These are phyloP conservation scores for Drosophila rhopaloa DNA, from an alignment of 1,140 invertebrate genomes.

Conservation along the genomic window DNA sequence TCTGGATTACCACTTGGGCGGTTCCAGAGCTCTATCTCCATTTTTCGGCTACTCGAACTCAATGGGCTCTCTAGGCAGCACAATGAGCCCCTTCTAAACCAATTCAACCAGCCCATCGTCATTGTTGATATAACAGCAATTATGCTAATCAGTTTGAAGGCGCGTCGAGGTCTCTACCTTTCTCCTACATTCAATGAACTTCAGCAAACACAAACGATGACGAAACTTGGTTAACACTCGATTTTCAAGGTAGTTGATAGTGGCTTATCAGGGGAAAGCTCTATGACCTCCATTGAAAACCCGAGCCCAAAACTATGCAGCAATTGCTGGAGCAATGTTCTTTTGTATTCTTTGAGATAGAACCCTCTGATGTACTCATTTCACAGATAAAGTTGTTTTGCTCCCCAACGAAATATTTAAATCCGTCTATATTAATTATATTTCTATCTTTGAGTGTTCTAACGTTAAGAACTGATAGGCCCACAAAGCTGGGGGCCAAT, in stretches of 20 bases:
- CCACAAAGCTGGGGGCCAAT: neutral
- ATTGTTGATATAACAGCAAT: conserved; percentile 72
- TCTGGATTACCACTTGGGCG: conserved; percentile 39
- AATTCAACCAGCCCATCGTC: conserved; percentile 25
- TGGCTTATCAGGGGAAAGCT: conserved; percentile 35
- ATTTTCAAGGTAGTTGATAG: conserved; percentile 25
- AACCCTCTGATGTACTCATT: conserved; percentile 11
- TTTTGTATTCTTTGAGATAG: conserved; percentile 32
- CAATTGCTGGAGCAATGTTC: neutral
- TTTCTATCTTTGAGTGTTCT: conserved; percentile 22
- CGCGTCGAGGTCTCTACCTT: conserved; percentile 60
- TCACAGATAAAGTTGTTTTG: conserved; percentile 24
- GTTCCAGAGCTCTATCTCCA: conserved; percentile 19
- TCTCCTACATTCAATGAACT: conserved; percentile 76
- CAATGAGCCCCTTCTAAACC: conserved; percentile 47
- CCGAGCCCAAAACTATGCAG: conserved; percentile 34
- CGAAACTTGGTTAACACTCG: conserved; percentile 29
- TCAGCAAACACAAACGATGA: conserved; percentile 26
- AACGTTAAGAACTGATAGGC: conserved; percentile 13
- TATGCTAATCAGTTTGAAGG: conserved; percentile 67
- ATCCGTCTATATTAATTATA: conserved; percentile 22
- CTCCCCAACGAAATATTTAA: conserved; percentile 26
- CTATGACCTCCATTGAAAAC: neutral
- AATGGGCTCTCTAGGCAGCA: conserved; percentile 4
- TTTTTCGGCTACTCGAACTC: conserved; percentile 22